Percentiles rank a stretch among this genome's conserved stretches.
These are phyloP conservation scores for Nomada ruficornis DNA, from an alignment of 2,888 invertebrate genomes.

Conservation along the genomic window DNA sequence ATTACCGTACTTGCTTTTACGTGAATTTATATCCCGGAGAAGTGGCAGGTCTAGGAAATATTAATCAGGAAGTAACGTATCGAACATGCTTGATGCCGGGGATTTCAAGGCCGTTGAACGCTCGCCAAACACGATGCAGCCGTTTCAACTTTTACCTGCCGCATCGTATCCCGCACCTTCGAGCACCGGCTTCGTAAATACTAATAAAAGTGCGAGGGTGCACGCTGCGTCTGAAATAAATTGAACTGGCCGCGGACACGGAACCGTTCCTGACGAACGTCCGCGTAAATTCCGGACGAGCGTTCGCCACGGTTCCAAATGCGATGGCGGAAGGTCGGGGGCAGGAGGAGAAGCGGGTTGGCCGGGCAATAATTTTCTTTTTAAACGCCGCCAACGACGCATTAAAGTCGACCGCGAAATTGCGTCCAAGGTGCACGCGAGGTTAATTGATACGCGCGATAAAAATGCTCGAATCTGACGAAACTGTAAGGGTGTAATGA, in stretches of 20 bases:
- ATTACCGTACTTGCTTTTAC: slow-evolving; percentile 27
- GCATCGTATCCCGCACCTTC: slow-evolving; percentile 29
- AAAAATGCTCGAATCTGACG: slow-evolving; percentile 12
- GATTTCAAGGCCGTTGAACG: slow-evolving; percentile 72
- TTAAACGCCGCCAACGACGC: slow-evolving; percentile 28
- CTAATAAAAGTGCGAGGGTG: slow-evolving; percentile 69
- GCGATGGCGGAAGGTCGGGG: background rate
- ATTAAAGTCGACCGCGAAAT: slow-evolving; percentile 23
- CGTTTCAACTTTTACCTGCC: slow-evolving; percentile 65
- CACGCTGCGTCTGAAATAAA: slow-evolving; percentile 68
- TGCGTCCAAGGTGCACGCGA: slow-evolving; percentile 10
- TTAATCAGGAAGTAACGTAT: slow-evolving; percentile 53
- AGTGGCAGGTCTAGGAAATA: slow-evolving; percentile 42
- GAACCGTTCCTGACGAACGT: slow-evolving; percentile 33
- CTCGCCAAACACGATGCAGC: slow-evolving; percentile 73
- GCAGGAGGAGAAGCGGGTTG: background rate
- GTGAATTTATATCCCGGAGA: slow-evolving; percentile 21
- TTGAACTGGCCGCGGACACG: slow-evolving; percentile 67
- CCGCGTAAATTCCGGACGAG: slow-evolving; percentile 47
- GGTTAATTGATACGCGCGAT: slow-evolving; percentile 34
- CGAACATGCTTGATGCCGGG: slow-evolving; percentile 37
- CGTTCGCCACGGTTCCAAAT: background rate
- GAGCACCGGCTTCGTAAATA: slow-evolving; percentile 63
- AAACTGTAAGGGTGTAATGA: background rate
- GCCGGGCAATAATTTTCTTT: slow-evolving; percentile 19